Evolutionary conservation across 2,113 vertebrate genomes (phyloP).

Genomic region (Hucho hucho): DNA sequence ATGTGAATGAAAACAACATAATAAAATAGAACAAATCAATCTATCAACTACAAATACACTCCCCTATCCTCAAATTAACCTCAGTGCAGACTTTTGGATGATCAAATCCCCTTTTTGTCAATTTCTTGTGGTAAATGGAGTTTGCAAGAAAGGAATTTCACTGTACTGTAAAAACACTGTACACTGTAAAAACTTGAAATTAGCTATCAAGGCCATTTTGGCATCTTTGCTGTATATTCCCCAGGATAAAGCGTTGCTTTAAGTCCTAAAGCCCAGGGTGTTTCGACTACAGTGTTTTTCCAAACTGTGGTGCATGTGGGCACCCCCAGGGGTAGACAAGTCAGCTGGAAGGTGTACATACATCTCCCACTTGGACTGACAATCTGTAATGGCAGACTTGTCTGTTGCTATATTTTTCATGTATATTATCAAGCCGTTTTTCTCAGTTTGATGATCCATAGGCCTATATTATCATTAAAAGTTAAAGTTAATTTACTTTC

Average conservation of each 20-base stretch:
- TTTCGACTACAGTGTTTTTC: background rate
- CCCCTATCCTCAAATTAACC: conserved; percentile 49
- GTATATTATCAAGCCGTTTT: too few species aligned
- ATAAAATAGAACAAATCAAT: conserved; percentile 36
- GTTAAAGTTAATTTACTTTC: too few species aligned
- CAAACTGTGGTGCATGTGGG: background rate
- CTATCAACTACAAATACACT: conserved; percentile 47
- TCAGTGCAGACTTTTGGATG: conserved; percentile 18
- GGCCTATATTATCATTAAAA: too few species aligned
- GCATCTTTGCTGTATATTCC: background rate
- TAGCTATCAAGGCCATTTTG: too few species aligned
- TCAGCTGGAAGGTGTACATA: too few species aligned
- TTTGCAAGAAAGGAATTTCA: background rate
- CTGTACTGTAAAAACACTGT: too few species aligned
- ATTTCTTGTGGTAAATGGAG: background rate
- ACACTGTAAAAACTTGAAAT: too few species aligned
- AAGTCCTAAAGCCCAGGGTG: background rate
- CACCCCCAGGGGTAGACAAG: too few species aligned
- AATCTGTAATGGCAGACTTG: too few species aligned
- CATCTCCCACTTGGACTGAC: too few species aligned
- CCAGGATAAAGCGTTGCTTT: background rate
- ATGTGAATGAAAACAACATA: conserved; percentile 54
- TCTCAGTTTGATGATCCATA: too few species aligned
- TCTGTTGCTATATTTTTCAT: too few species aligned
- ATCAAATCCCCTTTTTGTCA: background rate